phyloP scores from a whole-genome alignment of 2,888 invertebrate genomes.

The Deroplatys truncata region DNA sequence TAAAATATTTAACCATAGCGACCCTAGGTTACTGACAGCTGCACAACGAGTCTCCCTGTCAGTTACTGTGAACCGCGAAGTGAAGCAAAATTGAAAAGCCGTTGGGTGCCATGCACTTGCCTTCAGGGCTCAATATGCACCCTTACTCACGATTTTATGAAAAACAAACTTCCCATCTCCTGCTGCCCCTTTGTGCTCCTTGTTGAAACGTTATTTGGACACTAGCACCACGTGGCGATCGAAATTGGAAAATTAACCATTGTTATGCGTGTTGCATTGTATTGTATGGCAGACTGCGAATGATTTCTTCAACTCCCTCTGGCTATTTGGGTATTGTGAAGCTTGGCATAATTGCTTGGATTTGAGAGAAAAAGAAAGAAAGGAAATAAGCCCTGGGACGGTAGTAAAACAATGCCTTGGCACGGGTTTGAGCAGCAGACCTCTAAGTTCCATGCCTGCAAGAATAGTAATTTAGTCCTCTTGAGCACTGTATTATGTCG shows the following conservation, averaged over 20 bases:
- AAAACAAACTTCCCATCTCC: not conserved
- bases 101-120: not conserved
- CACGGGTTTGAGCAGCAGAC: not conserved
- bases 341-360: not conserved
- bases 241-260: not conserved
- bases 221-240: not conserved
- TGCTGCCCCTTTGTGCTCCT: not conserved
- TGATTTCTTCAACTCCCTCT: not conserved
- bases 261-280: not conserved
- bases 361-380: not conserved
- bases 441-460: not conserved
- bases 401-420: not conserved
- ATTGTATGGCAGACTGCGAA: not conserved
- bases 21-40: not conserved
- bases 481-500: not conserved
- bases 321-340: not conserved
- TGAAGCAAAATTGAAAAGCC: not conserved
- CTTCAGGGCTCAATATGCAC: not conserved
- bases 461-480: not conserved
- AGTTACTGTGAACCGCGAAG: not conserved
- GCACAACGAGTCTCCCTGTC: not conserved
- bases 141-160: not conserved
- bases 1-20: not conserved
- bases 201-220: not conserved
- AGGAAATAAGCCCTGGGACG: not conserved